phyloP scores from a whole-genome alignment of 2,797 vertebrate species.

The Sebastes aleutianus region DNA sequence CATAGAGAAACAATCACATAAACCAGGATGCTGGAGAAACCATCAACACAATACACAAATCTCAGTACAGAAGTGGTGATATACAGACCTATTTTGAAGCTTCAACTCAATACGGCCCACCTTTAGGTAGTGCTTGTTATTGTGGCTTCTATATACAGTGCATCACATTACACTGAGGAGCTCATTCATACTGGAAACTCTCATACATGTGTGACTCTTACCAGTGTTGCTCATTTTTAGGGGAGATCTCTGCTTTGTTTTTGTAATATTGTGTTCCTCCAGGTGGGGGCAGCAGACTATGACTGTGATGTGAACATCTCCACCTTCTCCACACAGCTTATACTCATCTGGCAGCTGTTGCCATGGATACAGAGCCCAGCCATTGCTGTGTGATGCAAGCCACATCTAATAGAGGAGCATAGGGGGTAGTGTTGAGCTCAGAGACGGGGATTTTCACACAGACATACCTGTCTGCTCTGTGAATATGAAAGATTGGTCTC shows the following conservation, averaged over 20 bases:
- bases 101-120: not conserved
- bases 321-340: conserved; percentile 28
- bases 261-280: conserved; percentile 64
- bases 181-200: not conserved
- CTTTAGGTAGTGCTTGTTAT: not conserved
- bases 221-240: not conserved
- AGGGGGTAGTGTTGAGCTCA: conserved; percentile 78
- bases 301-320: conserved; percentile 25
- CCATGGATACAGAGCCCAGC: conserved; percentile 76
- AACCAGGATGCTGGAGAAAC: not conserved
- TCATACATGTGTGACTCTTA: not conserved
- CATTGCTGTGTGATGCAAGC: conserved; percentile 70
- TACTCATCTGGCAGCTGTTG: conserved; percentile 76
- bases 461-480: conserved; percentile 17
- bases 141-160: not conserved
- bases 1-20: not conserved
- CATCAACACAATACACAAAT: not conserved
- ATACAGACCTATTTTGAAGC: not conserved
- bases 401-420: conserved; percentile 56
- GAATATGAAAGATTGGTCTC: conserved; percentile 5
- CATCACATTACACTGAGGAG: not conserved
- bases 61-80: not conserved
- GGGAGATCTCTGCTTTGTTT: conserved; percentile 43
- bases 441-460: conserved; percentile 31
- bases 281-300: conserved; percentile 76